Percentiles rank a stretch among this genome's conserved stretches.
phyloP scores from a whole-genome alignment of 2,888 invertebrate species.

The Osedax frankpressi region DNA sequence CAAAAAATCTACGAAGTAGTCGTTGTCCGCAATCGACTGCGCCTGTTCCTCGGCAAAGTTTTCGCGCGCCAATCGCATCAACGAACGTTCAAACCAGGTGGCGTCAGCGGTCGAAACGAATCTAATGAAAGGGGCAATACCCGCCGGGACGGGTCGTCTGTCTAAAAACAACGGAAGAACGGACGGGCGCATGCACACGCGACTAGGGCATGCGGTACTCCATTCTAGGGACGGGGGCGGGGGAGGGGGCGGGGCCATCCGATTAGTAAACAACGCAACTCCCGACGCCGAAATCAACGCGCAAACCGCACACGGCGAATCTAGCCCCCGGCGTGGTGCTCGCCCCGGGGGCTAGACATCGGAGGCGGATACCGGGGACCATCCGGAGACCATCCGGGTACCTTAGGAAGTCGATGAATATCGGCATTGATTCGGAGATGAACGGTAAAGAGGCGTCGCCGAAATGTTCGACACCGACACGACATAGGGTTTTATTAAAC shows the following conservation, averaged over 20 bases:
- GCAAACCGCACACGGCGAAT: neutral
- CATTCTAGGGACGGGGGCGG: neutral
- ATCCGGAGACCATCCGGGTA: neutral
- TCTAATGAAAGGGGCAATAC: slow-evolving; percentile 14
- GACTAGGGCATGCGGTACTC: too few relatives aligned
- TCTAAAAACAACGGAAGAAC: too few relatives aligned
- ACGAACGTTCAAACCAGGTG: slow-evolving; percentile 34
- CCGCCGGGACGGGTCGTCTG: neutral
- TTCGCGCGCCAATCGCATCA: slow-evolving; percentile 58
- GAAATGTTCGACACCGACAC: slow-evolving; percentile 60
- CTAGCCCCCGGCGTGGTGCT: neutral
- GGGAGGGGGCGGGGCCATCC: neutral
- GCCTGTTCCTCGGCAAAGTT: slow-evolving; percentile 49
- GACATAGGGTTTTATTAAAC: slow-evolving; percentile 50
- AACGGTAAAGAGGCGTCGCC: neutral
- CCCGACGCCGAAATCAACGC: neutral
- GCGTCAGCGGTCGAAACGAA: slow-evolving; percentile 27
- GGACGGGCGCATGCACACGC: too few relatives aligned
- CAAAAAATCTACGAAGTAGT: slow-evolving; percentile 28
- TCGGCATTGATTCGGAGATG: neutral
- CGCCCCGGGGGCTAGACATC: neutral
- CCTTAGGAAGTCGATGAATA: slow-evolving; percentile 9
- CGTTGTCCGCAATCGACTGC: slow-evolving; percentile 16
- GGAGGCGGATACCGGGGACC: neutral
- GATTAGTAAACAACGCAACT: neutral